Conservation (phyloP, 2,888 invertebrate species). For the Drosophila formosana region DNA sequence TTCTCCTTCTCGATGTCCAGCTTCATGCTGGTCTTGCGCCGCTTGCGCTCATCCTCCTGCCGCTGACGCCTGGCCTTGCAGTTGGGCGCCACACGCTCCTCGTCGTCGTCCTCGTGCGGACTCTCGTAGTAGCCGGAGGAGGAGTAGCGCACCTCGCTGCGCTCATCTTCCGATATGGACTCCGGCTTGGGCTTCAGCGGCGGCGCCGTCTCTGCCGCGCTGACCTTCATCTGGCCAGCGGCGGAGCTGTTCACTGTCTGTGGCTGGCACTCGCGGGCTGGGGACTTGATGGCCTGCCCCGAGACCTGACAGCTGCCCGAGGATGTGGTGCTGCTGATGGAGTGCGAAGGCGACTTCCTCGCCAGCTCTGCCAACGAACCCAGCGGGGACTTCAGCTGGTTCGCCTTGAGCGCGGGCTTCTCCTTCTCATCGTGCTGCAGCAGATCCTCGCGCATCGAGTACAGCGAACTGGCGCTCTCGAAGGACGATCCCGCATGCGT, state of each 20-base stretch:
- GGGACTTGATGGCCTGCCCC: slow-evolving; percentile 63
- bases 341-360: slow-evolving; percentile 86
- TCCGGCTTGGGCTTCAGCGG: slow-evolving; percentile 85
- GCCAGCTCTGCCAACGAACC: slow-evolving; percentile 58
- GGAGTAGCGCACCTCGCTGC: slow-evolving; percentile 89
- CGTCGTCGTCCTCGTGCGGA: slow-evolving; percentile 88
- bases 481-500: slow-evolving; percentile 93
- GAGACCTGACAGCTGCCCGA: slow-evolving; percentile 86
- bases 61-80: slow-evolving; percentile 85
- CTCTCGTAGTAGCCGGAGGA: slow-evolving; percentile 92
- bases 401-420: slow-evolving; percentile 20
- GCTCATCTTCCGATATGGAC: slow-evolving; percentile 89
- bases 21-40: slow-evolving; percentile 91
- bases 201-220: slow-evolving; percentile 25
- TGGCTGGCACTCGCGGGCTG: slow-evolving; percentile 60
- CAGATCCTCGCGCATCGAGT: slow-evolving; percentile 91
- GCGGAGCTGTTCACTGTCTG: slow-evolving; percentile 50
- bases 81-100: slow-evolving; percentile 59
- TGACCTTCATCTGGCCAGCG: slow-evolving; percentile 39
- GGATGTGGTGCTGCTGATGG: slow-evolving; percentile 87
- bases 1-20: slow-evolving; percentile 89
- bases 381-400: slow-evolving; percentile 62
- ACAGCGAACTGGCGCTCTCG: slow-evolving; percentile 93
- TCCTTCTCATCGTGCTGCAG: slow-evolving; percentile 84
- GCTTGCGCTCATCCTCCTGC: slow-evolving; percentile 90